phyloP scores from a whole-genome alignment of 2,888 invertebrate genomes.

The Machimus atricapillus region DNA sequence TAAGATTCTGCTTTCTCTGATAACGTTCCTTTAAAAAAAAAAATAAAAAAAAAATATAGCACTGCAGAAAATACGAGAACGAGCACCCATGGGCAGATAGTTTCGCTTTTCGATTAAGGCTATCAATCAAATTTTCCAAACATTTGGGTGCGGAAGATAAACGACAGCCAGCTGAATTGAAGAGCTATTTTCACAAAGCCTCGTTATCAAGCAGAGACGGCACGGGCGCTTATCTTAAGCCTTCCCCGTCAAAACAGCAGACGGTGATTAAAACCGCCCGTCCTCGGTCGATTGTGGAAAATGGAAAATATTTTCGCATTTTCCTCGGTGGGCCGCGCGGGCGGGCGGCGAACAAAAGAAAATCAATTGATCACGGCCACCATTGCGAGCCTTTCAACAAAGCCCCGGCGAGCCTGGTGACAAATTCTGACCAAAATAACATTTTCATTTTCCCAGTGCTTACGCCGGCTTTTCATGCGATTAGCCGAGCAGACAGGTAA shows the following conservation, averaged over 20 bases:
- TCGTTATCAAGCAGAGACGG: background rate
- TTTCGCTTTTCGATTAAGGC: background rate
- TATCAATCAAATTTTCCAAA: background rate
- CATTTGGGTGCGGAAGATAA: background rate
- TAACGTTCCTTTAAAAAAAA: background rate
- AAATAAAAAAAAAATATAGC: background rate
- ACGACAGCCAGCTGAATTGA: background rate
- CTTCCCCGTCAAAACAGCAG: background rate
- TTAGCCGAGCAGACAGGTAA: background rate
- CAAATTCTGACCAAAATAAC: background rate
- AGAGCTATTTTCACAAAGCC: background rate
- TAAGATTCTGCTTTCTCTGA: background rate
- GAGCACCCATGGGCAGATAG: background rate
- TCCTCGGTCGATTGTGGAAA: background rate
- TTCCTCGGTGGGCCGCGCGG: background rate
- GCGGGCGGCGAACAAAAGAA: background rate
- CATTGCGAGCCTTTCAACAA: background rate
- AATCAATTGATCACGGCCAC: background rate
- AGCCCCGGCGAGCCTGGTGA: background rate
- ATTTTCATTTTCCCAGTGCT: background rate
- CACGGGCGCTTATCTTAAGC: background rate
- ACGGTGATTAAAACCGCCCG: background rate
- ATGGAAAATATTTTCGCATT: background rate
- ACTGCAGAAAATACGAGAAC: background rate
- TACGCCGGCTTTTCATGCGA: background rate